These are phyloP conservation scores for Neopipo cinnamomea DNA, from an alignment of 2,113 vertebrate species.

Conservation along the genomic window DNA sequence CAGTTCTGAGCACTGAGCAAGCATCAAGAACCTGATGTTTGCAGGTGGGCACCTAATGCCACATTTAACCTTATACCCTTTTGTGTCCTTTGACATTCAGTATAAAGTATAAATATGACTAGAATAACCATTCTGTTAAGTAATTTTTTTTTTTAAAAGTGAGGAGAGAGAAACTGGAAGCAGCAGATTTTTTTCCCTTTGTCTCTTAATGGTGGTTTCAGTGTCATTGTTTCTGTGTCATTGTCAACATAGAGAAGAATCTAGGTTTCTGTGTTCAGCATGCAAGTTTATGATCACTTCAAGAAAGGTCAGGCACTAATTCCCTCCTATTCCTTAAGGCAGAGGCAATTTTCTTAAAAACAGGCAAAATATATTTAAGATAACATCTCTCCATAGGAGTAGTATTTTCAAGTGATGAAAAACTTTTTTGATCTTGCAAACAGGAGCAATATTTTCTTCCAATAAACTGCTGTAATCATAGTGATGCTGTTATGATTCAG, in stretches of 20 bases:
- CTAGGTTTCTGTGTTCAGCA: neutral
- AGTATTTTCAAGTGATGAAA: neutral
- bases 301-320: neutral
- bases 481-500: neutral
- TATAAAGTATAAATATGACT: neutral
- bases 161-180: neutral
- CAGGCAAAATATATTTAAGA: neutral
- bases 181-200: neutral
- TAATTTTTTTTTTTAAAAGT: neutral
- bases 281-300: neutral
- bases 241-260: neutral
- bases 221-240: neutral
- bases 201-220: neutral
- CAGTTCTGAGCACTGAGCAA: neutral
- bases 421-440: neutral
- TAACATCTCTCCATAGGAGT: neutral
- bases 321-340: neutral
- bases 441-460: neutral
- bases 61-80: accelerated
- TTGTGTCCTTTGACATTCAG: neutral
- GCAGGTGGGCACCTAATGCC: accelerated
- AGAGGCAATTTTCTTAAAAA: neutral
- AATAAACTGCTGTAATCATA: neutral
- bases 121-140: neutral
- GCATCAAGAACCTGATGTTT: neutral